Base-by-base conservation (phyloP, 2,888 invertebrate species). In the Nebria salina region DNA sequence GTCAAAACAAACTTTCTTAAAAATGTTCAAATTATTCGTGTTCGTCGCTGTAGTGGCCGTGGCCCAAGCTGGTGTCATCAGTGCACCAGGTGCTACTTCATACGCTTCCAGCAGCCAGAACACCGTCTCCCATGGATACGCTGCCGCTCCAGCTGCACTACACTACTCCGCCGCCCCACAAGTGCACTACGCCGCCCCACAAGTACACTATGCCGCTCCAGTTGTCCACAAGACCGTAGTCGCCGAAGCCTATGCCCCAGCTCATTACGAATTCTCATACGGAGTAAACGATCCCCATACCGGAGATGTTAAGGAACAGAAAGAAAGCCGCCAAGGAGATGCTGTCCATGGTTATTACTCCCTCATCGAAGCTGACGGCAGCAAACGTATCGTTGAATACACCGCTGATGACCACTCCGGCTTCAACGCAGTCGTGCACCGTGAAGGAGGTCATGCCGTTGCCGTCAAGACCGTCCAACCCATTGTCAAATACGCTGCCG, bases 1-100 rank as follows among this genome's bases (percentile, higher is more conserved):
- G 54, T 13, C 43, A 43, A 43, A 9, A 0, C 43, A 43, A 43
- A 8, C 54, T 54, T 13, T 43, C 43, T 9, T 43, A 43, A 54
- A 54, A 54, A 54, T 54, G 54, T 54, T 65, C 76, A 76, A 72
- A 43, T 81, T 65, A 72, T 83, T 83, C 73, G 85, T 89, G 65
- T 85, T 90, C 82, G 88, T 89, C 82, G 87, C 89, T 72, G 85
- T 89, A 82, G 86, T 88, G 84, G 88, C 88, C 74, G 87, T 87
- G 72, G 87, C 87, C 83, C 87, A 88, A 81, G 89, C 89, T 82
- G 88, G 89, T 81, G 89, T 90, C 87, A 91, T 90, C 81, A 89
- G 90, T 86, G 92, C 91, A 85, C 90, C 90, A 74, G 85, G 88
- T 73, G 87, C 87, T 83, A 87, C 75, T 34, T 72, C 81, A 34